These are phyloP conservation scores for Nephila pilipes DNA, from an alignment of 1,140 invertebrate genomes.

Conservation along the genomic window DNA sequence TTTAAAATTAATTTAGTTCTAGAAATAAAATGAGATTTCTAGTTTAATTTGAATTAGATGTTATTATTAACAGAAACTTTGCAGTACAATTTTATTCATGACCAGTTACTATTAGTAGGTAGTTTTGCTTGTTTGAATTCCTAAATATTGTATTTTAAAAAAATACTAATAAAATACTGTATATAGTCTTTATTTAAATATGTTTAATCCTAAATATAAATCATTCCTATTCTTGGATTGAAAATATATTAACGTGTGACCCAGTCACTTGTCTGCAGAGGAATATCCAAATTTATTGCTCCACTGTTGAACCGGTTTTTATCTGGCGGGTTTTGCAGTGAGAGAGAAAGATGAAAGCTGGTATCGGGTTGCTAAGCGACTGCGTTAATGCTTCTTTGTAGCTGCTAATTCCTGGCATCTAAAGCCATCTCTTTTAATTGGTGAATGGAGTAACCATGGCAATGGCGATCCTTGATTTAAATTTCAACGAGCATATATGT, in stretches of 20 bases:
- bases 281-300: background rate
- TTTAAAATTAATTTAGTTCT: too few relatives aligned
- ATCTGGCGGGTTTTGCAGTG: background rate
- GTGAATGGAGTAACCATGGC: background rate
- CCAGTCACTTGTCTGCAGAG: background rate
- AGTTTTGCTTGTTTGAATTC: too few relatives aligned
- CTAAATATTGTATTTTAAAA: too few relatives aligned
- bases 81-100: too few relatives aligned
- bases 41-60: too few relatives aligned
- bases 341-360: background rate
- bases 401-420: background rate
- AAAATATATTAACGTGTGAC: background rate
- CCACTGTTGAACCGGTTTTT: background rate
- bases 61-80: too few relatives aligned
- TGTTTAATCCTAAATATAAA: too few relatives aligned
- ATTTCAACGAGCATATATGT: background rate
- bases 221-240: too few relatives aligned
- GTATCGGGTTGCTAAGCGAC: constrained; percentile 13
- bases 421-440: background rate
- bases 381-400: background rate
- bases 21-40: too few relatives aligned
- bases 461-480: background rate
- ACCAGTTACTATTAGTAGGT: too few relatives aligned
- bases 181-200: too few relatives aligned
- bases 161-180: too few relatives aligned